Evolutionary conservation across 2,797 vertebrate genomes (phyloP).

Genomic region (Zenarchopterus dispar): DNA sequence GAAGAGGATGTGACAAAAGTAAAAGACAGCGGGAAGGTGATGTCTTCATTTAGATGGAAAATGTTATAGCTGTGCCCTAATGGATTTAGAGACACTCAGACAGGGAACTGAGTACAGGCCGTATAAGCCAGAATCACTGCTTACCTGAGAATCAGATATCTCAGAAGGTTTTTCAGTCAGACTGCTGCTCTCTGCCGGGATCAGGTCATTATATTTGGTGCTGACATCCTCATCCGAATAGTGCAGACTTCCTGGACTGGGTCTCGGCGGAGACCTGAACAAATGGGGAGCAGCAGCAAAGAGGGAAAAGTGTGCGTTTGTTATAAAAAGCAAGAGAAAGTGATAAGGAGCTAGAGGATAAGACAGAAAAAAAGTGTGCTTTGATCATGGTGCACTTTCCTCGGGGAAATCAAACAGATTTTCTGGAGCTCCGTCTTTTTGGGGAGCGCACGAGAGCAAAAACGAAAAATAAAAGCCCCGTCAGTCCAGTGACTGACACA

Average conservation of each 20-base stretch:
- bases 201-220: conserved; percentile 95
- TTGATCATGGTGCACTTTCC: conserved; percentile 16
- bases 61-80: conserved; percentile 31
- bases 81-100: conserved; percentile 40
- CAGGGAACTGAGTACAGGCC: neutral
- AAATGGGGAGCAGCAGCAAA: conserved; percentile 16
- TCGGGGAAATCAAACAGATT: conserved; percentile 16
- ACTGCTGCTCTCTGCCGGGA: conserved; percentile 96
- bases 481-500: conserved; percentile 22
- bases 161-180: conserved; percentile 97
- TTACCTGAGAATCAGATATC: conserved; percentile 96
- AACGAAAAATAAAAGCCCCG: conserved; percentile 15
- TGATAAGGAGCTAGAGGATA: conserved; percentile 5
- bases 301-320: conserved; percentile 1
- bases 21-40: conserved; percentile 12
- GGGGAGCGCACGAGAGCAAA: conserved; percentile 16
- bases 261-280: conserved; percentile 91
- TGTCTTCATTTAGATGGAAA: conserved; percentile 31
- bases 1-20: conserved; percentile 23
- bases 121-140: conserved; percentile 16
- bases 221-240: conserved; percentile 98
- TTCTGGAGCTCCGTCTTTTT: conserved; percentile 6
- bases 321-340: conserved; percentile 14
- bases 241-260: conserved; percentile 95
- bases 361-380: conserved; percentile 2